Evolutionary conservation across 2,113 vertebrate genomes (phyloP), one percentile per base, ranked within the genome.

Genomic region (Heterotis niloticus): DNA sequence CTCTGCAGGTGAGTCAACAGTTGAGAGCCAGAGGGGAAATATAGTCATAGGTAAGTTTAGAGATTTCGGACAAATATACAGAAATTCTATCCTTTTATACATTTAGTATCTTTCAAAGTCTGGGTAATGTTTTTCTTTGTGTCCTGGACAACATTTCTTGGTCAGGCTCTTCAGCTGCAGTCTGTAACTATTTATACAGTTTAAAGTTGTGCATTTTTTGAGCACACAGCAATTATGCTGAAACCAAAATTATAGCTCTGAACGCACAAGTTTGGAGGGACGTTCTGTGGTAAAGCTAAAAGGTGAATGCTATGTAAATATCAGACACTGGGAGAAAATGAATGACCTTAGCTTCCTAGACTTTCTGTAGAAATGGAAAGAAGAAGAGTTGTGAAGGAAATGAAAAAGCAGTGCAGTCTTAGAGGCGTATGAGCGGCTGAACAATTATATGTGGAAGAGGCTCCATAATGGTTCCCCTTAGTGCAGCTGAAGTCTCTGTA

Each of bases 181-280:
- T 56, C 74, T 84, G 79, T 78, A 79, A 79, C 78, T 14, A 60
- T 59, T 76, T 79, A 80, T 80, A 17, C 34, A 44, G 34, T 44
- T n/a, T 54, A 76, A 78, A 66, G 60, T 44, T 16, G 75, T 84
- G 64, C 56, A 24, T 76, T 68, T 79, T 68, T 68, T 67, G 24
- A 62, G 65, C 16, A 75, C 54, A 52, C 57, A 77, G 57, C 78
- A 44, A 84, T 84, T 84, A 81, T 84, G 62, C 29, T 79, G 24
- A 79, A 84, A 79, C 83, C 81, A 82, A 79, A 84, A 82, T 84
- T 84, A 79, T 64, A 82, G 78, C 73, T 62, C 74, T 64, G 64
- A 59, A 77, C 26, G 57, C 26, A 77, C 26, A 64, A n/a, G 28
- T 79, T 80, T 44, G 64, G 54, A 82, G 74, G 59, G 52, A 82